Percentiles rank a stretch among this genome's conserved stretches.
These are phyloP conservation scores for Bhutanitis thaidina DNA, from an alignment of 2,888 invertebrate genomes.

Conservation along the genomic window DNA sequence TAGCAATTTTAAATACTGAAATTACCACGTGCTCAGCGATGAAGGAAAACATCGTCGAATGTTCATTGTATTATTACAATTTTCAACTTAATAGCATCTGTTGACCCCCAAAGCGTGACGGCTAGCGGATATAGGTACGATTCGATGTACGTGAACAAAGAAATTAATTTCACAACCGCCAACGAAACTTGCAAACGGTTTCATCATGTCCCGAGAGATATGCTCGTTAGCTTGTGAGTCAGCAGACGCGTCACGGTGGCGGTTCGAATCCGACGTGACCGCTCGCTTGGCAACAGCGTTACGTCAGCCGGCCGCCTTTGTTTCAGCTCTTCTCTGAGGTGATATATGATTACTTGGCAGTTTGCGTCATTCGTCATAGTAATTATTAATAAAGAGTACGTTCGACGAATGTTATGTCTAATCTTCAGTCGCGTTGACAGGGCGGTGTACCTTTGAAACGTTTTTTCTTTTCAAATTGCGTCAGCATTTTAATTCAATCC, in stretches of 20 bases:
- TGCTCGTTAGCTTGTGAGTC: not conserved
- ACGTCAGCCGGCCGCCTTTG: slow-evolving; percentile 1
- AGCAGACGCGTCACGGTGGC: not conserved
- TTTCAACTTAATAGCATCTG: no score
- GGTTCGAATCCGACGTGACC: slow-evolving; percentile 4
- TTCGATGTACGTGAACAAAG: no score
- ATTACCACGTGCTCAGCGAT: no score
- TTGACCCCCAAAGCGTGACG: no score
- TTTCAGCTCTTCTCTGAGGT: not conserved
- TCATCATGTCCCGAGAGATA: not conserved
- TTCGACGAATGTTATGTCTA: not conserved
- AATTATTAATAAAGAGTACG: not conserved
- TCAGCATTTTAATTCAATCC: no score
- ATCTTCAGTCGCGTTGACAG: no score
- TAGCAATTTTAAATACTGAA: no score
- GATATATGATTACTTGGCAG: not conserved
- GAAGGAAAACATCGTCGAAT: no score
- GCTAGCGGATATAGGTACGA: no score
- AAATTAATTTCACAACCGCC: not conserved
- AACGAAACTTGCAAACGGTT: not conserved
- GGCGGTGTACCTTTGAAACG: no score
- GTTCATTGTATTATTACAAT: no score
- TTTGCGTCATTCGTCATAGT: not conserved
- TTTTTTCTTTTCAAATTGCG: no score
- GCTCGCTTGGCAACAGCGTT: slow-evolving; percentile 9